Base-by-base conservation (phyloP, 2,888 invertebrate genomes). In the Hyposoter didymator region DNA sequence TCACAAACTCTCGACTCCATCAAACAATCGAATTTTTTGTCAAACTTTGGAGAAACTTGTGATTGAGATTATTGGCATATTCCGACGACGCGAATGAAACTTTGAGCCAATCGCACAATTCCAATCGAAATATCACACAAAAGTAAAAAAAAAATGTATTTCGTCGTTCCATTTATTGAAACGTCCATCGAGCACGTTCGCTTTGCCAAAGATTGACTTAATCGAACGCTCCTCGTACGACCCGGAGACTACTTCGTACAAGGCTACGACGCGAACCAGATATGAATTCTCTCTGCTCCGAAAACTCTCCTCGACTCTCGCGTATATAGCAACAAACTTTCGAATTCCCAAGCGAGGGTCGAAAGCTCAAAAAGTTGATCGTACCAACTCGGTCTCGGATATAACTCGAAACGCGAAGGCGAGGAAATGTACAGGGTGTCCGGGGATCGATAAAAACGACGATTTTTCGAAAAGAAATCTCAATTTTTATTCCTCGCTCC, bases 351-450 rank as follows among this genome's bases (percentile, higher is more conserved):
- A 64, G 47, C 14, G 66, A n/a, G 47, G 49, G 19, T 45, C 45
- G 81, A 83, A 45, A 73, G 83, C 72, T 49, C 72, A 72, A 78
- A 78, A 88, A 78, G 78, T 78, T 76, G 55, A 82, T 76, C 82
- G 69, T 81, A 67, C 49, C n/a, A 39, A 22, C 22, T 55, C 55
- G 55, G 55, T n/a, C 55, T 19, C 10, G 55, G 10, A 55, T 19
- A 55, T 8, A 19, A 10, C 19, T 55, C 19, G 22, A 22, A 55
- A 7, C 55, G 22, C 55, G 22, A 2, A 22, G 55, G 55, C 22
- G 55, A 55, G 10, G 35, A 35, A 55, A 22, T 55, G 22, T 55
- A 55, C 19, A 10, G 55, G 22, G 55, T 55, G 55, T 22, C 8
- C 0, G 7, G 35, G 7, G 35, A 35, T 35, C 35, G 35, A 35